phyloP scores from a whole-genome alignment of 2,113 vertebrate genomes.

The Corythornis madagascariensis region DNA sequence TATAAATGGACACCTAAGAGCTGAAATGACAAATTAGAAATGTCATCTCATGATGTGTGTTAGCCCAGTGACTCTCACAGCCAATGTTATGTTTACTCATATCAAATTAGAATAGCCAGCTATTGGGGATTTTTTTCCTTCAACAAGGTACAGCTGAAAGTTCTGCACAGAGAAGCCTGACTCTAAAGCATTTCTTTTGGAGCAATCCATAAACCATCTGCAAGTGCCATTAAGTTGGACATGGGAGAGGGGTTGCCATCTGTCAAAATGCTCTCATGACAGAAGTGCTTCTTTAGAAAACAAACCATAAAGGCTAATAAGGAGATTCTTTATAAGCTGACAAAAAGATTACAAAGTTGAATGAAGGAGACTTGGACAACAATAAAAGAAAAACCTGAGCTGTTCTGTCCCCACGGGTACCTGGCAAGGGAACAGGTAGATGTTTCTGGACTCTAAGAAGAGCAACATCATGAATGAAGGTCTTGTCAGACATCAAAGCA shows the following conservation, averaged over 20 bases:
- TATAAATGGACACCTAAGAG: neutral
- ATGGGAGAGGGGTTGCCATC: neutral
- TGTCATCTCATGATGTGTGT: neutral
- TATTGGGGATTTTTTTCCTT: neutral
- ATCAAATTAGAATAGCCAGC: neutral
- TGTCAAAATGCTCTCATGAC: neutral
- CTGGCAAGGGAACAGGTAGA: neutral
- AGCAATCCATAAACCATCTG: neutral
- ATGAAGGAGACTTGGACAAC: neutral
- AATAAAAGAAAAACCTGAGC: neutral
- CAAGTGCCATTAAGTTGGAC: neutral
- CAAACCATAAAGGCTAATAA: neutral
- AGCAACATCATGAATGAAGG: neutral
- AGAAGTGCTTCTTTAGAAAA: neutral
- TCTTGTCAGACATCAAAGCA: neutral
- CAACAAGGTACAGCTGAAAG: neutral
- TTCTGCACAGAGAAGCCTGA: neutral
- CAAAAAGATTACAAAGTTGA: neutral
- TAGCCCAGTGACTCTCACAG: neutral
- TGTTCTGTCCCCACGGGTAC: neutral
- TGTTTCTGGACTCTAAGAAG: neutral
- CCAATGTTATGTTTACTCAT: neutral
- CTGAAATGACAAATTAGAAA: conserved; percentile 5
- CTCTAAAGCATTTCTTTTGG: neutral
- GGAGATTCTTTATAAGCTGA: neutral